Percentiles rank a stretch among this genome's conserved stretches.
These are phyloP conservation scores for Eupsittula cactorum DNA, from an alignment of 2,113 vertebrate species.

Conservation along the genomic window DNA sequence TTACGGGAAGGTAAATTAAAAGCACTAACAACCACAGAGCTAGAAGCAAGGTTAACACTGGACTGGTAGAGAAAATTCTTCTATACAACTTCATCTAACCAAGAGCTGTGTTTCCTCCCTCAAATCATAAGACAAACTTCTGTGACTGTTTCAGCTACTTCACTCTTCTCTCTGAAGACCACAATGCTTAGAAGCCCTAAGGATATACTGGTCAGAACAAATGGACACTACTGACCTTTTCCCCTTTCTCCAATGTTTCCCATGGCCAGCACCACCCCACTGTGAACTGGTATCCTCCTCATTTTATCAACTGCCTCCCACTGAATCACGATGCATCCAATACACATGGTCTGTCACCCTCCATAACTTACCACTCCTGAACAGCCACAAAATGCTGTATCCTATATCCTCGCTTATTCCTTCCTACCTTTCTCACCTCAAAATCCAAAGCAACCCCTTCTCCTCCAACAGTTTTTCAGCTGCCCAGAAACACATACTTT, in stretches of 20 bases:
- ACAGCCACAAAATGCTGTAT: background rate
- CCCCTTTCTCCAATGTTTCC: background rate
- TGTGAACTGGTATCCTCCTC: background rate
- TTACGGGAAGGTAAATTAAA: conserved; percentile 4
- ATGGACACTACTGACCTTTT: background rate
- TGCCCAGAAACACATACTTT: background rate
- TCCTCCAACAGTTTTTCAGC: background rate
- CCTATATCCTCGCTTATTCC: background rate
- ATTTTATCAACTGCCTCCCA: background rate
- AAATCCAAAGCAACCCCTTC: background rate
- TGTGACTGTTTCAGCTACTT: background rate
- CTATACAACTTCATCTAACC: background rate
- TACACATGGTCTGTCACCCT: background rate
- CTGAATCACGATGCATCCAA: background rate
- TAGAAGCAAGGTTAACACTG: background rate
- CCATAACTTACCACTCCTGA: background rate
- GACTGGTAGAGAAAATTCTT: background rate
- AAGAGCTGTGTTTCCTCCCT: background rate
- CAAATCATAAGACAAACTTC: background rate
- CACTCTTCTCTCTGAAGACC: background rate
- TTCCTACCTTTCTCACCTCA: background rate
- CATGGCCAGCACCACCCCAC: background rate
- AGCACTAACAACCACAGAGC: background rate
- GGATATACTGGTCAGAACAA: background rate
- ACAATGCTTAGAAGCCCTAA: fast-evolving